Base-by-base conservation (phyloP, 2,888 invertebrate species). In the Tortricodes alternella region DNA sequence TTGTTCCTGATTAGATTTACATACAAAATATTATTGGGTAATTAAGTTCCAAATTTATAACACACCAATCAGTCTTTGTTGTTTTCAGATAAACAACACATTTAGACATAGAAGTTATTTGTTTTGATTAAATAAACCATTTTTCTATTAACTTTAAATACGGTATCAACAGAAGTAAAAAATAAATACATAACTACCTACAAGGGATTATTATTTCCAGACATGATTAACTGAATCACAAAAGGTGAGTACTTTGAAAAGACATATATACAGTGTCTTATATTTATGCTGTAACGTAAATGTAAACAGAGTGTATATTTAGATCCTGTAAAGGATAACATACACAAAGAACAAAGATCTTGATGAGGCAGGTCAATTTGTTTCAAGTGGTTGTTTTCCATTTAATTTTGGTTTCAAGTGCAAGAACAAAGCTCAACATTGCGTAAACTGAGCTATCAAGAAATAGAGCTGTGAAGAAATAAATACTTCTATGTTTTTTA, bases 311-410 rank as follows among this genome's bases (percentile, higher is more conserved):
- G 7, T 13, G 7, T 16, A 16, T 21, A 46, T 24, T 32, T 18
- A 18, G 11, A 41, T 11, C 16, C n/a, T 9, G 6, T 5, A 27
- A 21, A 19, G 18, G n/a, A 1, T 11, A 37, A 11, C 9, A 35
- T 15, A 32, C 19, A 23, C 35, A 37, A 37, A 48, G 46, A 24
- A 35, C 46, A 48, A 48, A 46, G 21, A 9, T 8, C 21, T 13
- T 35, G 34, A 21, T 39, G 2, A 52, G 51, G 23, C 43, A 35
- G 34, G 44, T 44, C 46, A 48, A 48, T n/a, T n/a, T 37, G 24
- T 48, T 34, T 19, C 6, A 46, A 46, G 46, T 38, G 46, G 13
- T n/a, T 15, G 11, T 15, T 29, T 18, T 9, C 3, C n/a, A 16
- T 21, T 29, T 43, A 15, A 18, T 27, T 19, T 24, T 32, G 32